Evolutionary conservation across 2,113 vertebrate genomes (phyloP), one percentile per base, ranked within the genome.

Genomic region (Vulpes ferrilata): DNA sequence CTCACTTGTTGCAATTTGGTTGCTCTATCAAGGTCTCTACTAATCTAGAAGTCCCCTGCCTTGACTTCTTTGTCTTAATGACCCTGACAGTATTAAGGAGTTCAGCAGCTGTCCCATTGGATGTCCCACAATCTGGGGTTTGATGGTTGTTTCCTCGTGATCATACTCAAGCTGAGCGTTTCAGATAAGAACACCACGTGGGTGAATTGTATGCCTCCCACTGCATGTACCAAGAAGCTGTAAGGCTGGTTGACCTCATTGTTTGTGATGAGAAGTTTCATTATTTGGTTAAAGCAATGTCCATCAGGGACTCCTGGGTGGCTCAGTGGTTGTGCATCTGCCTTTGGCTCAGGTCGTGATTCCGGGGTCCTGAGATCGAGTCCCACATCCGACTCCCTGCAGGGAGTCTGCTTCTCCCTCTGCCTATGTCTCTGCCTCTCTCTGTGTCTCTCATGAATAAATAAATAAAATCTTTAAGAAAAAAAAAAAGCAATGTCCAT

Each of bases 141-240:
- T 78, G 35, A 78, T 80, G 7, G 55, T 15, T 10, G 48, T 15
- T 90, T 91, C 82, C 30, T 86, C 9, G 2, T n/a, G 53, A 17
- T 60, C 27, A 43, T 12, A 60, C 8, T 11, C 71, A 69, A 38
- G 13, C 43, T 83, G 43, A 62, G 22, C 19, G 38, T 55, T 57
- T 64, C 79, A 79, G 80, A 48, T 25, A 55, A 76, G 19, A 27
- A n/a, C 3, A 25, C 5, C 2, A 16, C 0, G 0, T 4, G 25
- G 79, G 11, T 20, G 22, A 57, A 4, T 5, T 20, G 9, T 0
- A 8, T 23, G 3, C 57, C n/a, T n/a, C 48, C 27, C 35, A 19
- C 16, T 23, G 13, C 5, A 0, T 7, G 0, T 5, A 12, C 23
- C 35, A 30, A n/a, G 38, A 90, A n/a, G 25, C 17, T 64, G 1